Evolutionary conservation across 2,888 invertebrate genomes (phyloP).

Genomic region (Choristoneura rosaceana): DNA sequence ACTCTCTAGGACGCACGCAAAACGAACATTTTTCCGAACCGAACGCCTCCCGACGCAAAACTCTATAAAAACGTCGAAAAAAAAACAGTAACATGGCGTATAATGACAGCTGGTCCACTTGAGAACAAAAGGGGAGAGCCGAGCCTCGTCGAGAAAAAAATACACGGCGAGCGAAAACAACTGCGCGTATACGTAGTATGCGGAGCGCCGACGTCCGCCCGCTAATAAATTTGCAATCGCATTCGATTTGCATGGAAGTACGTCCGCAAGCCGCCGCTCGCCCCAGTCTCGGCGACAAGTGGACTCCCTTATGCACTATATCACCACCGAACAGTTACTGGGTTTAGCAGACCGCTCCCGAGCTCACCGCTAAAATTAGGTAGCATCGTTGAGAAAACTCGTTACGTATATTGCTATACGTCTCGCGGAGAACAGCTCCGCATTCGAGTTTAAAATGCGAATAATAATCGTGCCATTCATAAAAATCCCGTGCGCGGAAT

Average conservation of each 20-base stretch:
- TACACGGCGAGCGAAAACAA: conserved; percentile 83
- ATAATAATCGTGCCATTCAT: conserved; percentile 84
- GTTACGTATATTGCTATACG: conserved; percentile 84
- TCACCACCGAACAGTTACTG: conserved; percentile 45
- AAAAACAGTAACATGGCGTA: conserved; percentile 85
- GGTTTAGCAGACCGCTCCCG: conserved; percentile 54
- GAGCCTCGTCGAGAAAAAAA: conserved; percentile 84
- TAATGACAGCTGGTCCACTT: conserved; percentile 87
- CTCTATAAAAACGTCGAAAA: conserved; percentile 85
- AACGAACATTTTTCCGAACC: conserved; percentile 85
- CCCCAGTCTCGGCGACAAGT: conserved; percentile 59
- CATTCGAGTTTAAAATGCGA: conserved; percentile 85
- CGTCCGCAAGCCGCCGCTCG: conserved; percentile 62
- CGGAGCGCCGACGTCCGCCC: conserved; percentile 66
- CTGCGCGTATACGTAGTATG: conserved; percentile 69
- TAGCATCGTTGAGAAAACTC: conserved; percentile 81
- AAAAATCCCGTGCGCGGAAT: conserved; percentile 83
- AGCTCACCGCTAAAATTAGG: conserved; percentile 80
- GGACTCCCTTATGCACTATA: conserved; percentile 58
- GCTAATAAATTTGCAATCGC: conserved; percentile 84
- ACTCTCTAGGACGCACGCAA: conserved; percentile 82
- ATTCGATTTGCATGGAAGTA: conserved; percentile 64
- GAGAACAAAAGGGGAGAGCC: conserved; percentile 85
- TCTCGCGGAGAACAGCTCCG: conserved; percentile 81
- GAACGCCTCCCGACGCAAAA: conserved; percentile 82